These are phyloP conservation scores for Elanus axillaris DNA, from an alignment of 2,113 vertebrate genomes.

Conservation along the genomic window DNA sequence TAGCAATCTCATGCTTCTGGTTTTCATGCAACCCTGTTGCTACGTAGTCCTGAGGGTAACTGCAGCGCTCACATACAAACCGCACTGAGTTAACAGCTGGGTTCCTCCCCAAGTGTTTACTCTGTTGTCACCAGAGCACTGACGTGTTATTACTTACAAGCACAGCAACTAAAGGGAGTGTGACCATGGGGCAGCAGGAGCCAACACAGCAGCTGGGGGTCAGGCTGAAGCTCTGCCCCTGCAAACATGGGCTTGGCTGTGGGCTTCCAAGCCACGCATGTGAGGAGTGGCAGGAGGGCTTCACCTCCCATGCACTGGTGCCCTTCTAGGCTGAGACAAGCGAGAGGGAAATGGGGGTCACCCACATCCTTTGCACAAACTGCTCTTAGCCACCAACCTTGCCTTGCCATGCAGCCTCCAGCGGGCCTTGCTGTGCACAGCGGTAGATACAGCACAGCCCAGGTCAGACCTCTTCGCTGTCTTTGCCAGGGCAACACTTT, in stretches of 20 bases:
- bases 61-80: background rate
- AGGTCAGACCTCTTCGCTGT: background rate
- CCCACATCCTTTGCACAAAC: background rate
- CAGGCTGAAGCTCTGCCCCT: background rate
- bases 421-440: background rate
- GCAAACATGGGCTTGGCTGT: fast-evolving
- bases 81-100: background rate
- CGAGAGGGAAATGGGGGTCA: background rate
- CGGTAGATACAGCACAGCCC: background rate
- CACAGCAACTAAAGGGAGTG: background rate
- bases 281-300: background rate
- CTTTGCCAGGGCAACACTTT: background rate
- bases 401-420: background rate
- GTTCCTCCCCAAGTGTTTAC: background rate
- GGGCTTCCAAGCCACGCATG: background rate
- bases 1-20: background rate
- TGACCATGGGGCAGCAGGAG: background rate
- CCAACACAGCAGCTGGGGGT: background rate
- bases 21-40: background rate
- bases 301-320: background rate
- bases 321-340: background rate
- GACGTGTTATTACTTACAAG: background rate
- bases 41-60: fast-evolving
- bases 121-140: background rate
- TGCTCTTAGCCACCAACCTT: background rate